Evolutionary conservation across 2,888 invertebrate species (phyloP), one percentile per base, ranked within the genome.

Genomic region (Onthophagus sagittarius): DNA sequence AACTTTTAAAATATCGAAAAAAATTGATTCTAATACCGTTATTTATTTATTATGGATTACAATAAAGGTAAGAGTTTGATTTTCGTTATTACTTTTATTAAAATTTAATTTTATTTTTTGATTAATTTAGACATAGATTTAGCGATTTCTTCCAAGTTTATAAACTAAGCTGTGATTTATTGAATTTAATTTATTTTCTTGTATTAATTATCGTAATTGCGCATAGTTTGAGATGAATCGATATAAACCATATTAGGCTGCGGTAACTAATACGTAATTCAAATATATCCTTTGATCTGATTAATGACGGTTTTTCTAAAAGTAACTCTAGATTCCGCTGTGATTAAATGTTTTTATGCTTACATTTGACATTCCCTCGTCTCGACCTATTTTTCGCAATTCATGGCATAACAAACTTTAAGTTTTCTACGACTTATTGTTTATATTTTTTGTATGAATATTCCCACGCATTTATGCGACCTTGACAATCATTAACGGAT

Each of bases 171-270:
- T 15, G 23, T 65, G 65, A 65, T 65, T 15, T 9, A 63, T 63
- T 23, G 13, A 15, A 14, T 14, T 15, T 9, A 31, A n/a, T 67
- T 23, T 31, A 7, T 67, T 23, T 67, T 67, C 23, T 6, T 13
- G 23, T 67, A 67, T 15, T 67, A 67, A 6, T 67, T 23, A 32
- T 31, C 31, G 67, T 67, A 67, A 67, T 15, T 67, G 67, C 67
- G 32, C 23, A 32, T 31, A 9, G 11, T 11, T 53, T 0, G 67
- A 23, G 67, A 31, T 67, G 67, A 67, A 67, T 67, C 67, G 7
- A 67, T 15, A 67, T 67, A 67, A 53, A 31, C 67, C 32, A 32
- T 67, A 67, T 67, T 67, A 31, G 67, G 67, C 5, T 11, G n/a
- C 23, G 5, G 0, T 67, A 67, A 67, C 23, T 67, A 67, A 23